Base-by-base conservation (phyloP, 2,797 vertebrate genomes). In the Dallia pectoralis region DNA sequence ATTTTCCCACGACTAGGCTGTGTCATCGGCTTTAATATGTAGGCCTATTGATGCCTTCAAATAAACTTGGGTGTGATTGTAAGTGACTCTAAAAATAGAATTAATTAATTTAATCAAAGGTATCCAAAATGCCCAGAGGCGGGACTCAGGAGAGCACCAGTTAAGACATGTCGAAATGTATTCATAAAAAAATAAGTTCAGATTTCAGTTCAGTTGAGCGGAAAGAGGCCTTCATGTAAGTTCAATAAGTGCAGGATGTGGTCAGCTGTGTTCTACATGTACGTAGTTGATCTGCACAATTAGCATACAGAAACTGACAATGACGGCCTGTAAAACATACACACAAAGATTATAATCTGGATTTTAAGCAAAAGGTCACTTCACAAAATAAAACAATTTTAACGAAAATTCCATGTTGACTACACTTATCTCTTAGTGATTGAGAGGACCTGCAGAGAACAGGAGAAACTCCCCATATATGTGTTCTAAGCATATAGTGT, bases 211-310 rank as follows among this genome's bases (percentile, higher is more conserved):
- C 76, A 36, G 67, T 64, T 65, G 30, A 48, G 63, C 32, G 22
- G 71, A 8, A 75, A 72, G 59, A 69, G 40, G 40, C 65, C 44
- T 48, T 69, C 51, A 29, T 68, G 18, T 67, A 30, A 18, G 47
- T 73, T 83, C 64, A 63, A 73, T 70, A 71, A 70, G 71, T 53
- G 77, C 75, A 84, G 82, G 79, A 84, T 81, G 80, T 76, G 74
- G 76, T 76, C 72, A 71, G 49, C 66, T 47, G 72, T 19, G 29
- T 32, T 14, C 53, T 30, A 30, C 5, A 30, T 64, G 27, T 64
- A 16, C 30, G 15, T 63, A 29, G 25, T 32, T 63, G 14, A 5
- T 27, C 22, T 25, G n/a, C 53, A 56, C 53, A 56, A 56, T 56
- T 25, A 14, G n/a, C 9, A 9, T 44, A 44, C 40, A 14, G 40